Evolutionary conservation across 2,888 invertebrate genomes (phyloP), one percentile per base, ranked within the genome.

Genomic region (Xiphydria camelus): DNA sequence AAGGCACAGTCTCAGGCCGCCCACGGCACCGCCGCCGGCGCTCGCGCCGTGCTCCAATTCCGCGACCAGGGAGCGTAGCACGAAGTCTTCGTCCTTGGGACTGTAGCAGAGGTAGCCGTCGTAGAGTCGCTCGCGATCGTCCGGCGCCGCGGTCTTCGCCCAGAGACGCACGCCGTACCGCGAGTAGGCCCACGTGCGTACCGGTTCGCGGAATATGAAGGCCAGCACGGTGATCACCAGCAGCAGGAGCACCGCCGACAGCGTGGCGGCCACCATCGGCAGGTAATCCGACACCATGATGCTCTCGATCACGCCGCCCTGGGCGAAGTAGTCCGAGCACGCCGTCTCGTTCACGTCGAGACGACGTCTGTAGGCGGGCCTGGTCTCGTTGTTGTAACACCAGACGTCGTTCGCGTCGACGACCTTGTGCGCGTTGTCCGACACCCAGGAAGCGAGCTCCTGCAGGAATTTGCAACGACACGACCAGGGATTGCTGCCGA

Each of bases 61-160:
- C 40, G 87, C 87, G 25, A 89, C 90, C 57, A 94, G 81, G 37
- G 89, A 88, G 65, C 91, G 89, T 49, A 91, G 83, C 3, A 94
- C 91, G 71, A 92, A 92, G 70, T 90, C 88, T 69, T 93, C 92
- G 76, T 94, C 94, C 77, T 91, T 91, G 31, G 90, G 89, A 62
- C 92, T 91, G 77, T 95, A 96, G 66, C 93, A 87, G 9, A 96
- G 88, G 73, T 94, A 95, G 35, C 91, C 94, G 73, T 96, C 95
- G 77, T 92, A 94, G 20, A 91, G 79, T 65, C 91, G 91, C 65
- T 92, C 91, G 50, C 86, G 83, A 64, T 91, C 91, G 72, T 90
- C 91, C 69, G 82, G 85, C 9, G 82, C 79, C 29, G 85, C 82
- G 2, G 88, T 83, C 37, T 84, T 84, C 53, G 83, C 82, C 73